phyloP scores from a whole-genome alignment of 2,113 vertebrate species.

The Amazona guildingii region DNA sequence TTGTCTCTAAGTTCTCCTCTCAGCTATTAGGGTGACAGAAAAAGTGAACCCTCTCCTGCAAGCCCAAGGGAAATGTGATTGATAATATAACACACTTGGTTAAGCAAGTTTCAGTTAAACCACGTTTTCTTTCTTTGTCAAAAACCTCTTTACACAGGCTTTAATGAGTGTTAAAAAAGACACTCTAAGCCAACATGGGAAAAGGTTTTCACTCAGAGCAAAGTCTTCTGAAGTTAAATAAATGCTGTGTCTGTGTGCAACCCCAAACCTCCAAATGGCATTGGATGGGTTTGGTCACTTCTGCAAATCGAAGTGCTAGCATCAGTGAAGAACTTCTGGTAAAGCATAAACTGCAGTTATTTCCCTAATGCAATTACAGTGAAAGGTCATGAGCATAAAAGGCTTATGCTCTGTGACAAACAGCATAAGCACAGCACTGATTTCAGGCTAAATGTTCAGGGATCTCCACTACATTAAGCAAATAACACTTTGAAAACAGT shows the following conservation, averaged over 20 bases:
- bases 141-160: neutral
- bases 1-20: neutral
- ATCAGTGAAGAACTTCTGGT: neutral
- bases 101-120: neutral
- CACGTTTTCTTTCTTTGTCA: neutral
- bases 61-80: neutral
- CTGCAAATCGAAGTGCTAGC: neutral
- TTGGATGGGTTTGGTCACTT: accelerated
- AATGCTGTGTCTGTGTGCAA: neutral
- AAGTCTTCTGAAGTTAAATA: neutral
- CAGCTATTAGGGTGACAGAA: neutral
- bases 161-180: neutral
- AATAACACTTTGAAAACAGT: neutral
- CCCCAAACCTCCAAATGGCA: neutral
- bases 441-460: neutral
- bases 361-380: neutral
- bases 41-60: neutral
- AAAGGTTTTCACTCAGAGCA: neutral
- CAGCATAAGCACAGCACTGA: neutral
- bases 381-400: neutral
- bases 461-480: neutral
- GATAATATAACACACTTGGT: neutral
- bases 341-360: neutral
- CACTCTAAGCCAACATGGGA: neutral
- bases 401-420: neutral